A percentile compares a stretch with the other conserved stretches of the same genome.
These are phyloP conservation scores for Acrobasis repandana DNA, from an alignment of 2,888 invertebrate species.

Conservation along the genomic window DNA sequence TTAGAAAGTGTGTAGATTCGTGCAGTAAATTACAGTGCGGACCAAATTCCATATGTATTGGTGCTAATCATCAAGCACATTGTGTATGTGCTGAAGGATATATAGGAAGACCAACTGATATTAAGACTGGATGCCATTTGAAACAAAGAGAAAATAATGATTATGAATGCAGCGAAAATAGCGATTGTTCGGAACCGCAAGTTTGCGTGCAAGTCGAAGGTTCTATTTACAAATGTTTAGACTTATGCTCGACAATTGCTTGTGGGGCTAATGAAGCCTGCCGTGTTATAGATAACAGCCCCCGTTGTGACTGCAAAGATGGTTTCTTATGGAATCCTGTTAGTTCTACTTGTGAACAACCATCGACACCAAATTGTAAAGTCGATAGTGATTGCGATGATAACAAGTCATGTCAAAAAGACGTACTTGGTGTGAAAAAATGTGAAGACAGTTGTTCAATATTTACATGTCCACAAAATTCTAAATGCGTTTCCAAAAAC, in stretches of 20 bases:
- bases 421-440: slow-evolving; percentile 92
- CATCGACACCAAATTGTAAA: slow-evolving; percentile 91
- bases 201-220: slow-evolving; percentile 86
- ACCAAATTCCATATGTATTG: slow-evolving; percentile 93
- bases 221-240: slow-evolving; percentile 87
- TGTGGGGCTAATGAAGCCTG: slow-evolving; percentile 93
- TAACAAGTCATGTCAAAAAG: slow-evolving; percentile 89
- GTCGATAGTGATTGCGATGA: slow-evolving; percentile 87
- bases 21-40: slow-evolving; percentile 95
- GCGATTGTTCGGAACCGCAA: slow-evolving; percentile 88
- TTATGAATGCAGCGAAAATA: slow-evolving; percentile 85
- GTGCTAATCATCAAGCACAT: slow-evolving; percentile 91
- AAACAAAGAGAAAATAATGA: slow-evolving; percentile 83
- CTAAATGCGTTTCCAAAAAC: slow-evolving; percentile 88
- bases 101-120: slow-evolving; percentile 91
- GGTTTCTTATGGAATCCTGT: slow-evolving; percentile 93
- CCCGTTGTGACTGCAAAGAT: slow-evolving; percentile 90
- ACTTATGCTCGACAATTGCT: slow-evolving; percentile 90
- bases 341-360: slow-evolving; percentile 91
- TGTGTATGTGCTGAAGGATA: slow-evolving; percentile 94
- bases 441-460: slow-evolving; percentile 90
- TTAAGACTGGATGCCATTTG: slow-evolving; percentile 90
- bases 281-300: slow-evolving; percentile 86
- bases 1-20: slow-evolving; percentile 92
- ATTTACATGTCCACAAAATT: slow-evolving; percentile 93